Base-by-base conservation (phyloP, 2,113 vertebrate genomes). In the Ctenomys sociabilis region DNA sequence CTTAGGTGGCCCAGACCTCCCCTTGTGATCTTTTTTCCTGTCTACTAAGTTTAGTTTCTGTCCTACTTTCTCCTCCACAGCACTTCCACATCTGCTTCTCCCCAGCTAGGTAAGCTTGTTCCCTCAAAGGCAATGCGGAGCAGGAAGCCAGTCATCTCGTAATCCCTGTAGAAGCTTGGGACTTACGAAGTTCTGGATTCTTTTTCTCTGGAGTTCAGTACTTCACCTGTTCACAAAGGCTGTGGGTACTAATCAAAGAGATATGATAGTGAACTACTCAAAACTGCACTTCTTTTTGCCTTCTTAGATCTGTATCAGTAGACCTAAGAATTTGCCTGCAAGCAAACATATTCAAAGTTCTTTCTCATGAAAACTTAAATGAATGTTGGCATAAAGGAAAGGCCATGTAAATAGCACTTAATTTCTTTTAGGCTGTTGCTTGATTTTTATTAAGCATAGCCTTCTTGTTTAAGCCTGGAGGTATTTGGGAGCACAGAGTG, bases 381-480 rank as follows among this genome's bases (percentile, higher is more conserved):
- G 49, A 90, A 82, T 73, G n/a, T 28, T 84, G 78, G 28, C 59
- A 85, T 30, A 91, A 90, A 91, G 70, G 45, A 84, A 70, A 90
- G 35, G 88, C 84, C 80, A 73, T 52, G 52, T 93, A 22, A 82
- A 40, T 26, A 43, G 70, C 26, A 43, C 26, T 92, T 78, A 35
- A 77, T 96, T 95, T 95, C 68, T 94, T 85, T 73, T 85, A 82
- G 93, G 72, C 75, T 88, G 28, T 66, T 87, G 70, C 81, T 73
- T 95, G 93, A 80, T n/a, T 94, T 88, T 91, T 52, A 35, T 85
- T 93, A 80, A 88, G 49, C 26, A 64, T 35, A 66, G 87, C 0
- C 85, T 93, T 97, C 85, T 89, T 64, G 63, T 61, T 87, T 75
- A 92, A 85, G 68, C 88, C 75, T 24, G 75, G 89, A 63, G 64